A percentile compares a stretch with the other conserved stretches of the same genome.
Conservation (phyloP, 2,888 invertebrate genomes). For the Mactromeris polynyma region DNA sequence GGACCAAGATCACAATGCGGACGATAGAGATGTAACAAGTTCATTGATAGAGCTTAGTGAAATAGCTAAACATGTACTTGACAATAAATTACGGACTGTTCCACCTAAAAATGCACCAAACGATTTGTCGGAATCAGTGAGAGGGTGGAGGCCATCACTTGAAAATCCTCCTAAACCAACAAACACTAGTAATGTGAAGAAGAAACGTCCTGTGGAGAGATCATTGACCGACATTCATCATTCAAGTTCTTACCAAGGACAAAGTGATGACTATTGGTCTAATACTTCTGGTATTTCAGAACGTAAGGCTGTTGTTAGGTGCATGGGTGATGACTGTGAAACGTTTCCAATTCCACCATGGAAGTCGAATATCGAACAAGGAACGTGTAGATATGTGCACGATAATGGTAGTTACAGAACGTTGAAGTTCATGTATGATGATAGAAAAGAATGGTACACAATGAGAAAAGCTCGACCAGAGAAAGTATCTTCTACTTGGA, state of each 20-base stretch:
- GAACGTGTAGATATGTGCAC: constrained; percentile 81
- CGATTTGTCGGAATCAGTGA: constrained; percentile 77
- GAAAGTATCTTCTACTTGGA: constrained; percentile 73
- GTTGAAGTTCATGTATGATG: constrained; percentile 76
- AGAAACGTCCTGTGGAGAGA: constrained; percentile 62
- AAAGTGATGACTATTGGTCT: constrained; percentile 65
- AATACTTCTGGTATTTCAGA: constrained; percentile 48
- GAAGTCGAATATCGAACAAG: constrained; percentile 83
- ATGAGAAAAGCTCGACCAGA: constrained; percentile 70
- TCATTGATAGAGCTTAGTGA: constrained; percentile 69
- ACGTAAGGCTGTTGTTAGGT: constrained; percentile 68
- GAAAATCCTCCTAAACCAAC: constrained; percentile 58
- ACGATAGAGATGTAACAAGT: constrained; percentile 62
- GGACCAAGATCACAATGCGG: constrained; percentile 55
- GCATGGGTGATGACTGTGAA: constrained; percentile 76
- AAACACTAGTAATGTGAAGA: constrained; percentile 52
- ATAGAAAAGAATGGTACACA: constrained; percentile 75
- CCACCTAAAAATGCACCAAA: constrained; percentile 57
- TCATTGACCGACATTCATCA: constrained; percentile 61
- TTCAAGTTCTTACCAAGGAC: constrained; percentile 34
- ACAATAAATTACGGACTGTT: constrained; percentile 35
- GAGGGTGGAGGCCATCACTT: constrained; percentile 73
- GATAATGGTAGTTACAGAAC: constrained; percentile 82
- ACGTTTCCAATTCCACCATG: constrained; percentile 73
- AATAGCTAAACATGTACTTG: constrained; percentile 54